These are phyloP conservation scores for Artemia sp. DNA, from an alignment of 2,888 invertebrate species.

Conservation along the genomic window DNA sequence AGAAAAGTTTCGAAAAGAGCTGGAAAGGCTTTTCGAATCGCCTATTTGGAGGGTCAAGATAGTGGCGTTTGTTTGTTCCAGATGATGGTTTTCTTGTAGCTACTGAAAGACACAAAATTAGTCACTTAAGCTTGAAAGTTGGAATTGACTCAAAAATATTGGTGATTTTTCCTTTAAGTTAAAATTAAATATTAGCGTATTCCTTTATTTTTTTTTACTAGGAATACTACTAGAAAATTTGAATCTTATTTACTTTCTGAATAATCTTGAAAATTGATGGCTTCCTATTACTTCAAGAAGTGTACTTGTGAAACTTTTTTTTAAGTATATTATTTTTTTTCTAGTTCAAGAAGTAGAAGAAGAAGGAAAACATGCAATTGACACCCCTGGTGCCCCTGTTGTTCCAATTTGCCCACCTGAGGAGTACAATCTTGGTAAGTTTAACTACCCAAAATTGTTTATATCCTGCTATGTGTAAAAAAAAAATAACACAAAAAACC, in stretches of 20 bases:
- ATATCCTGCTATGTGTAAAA: background rate
- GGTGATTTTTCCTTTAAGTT: background rate
- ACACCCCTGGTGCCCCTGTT: slow-evolving; percentile 81
- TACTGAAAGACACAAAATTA: too few species aligned
- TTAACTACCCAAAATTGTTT: background rate
- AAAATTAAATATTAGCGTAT: background rate
- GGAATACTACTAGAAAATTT: slow-evolving; percentile 8
- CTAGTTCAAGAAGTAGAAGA: slow-evolving; percentile 83
- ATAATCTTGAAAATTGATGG: too few species aligned
- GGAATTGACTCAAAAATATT: background rate
- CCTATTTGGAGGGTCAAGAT: too few species aligned
- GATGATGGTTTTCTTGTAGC: too few species aligned
- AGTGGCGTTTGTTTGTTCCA: too few species aligned
- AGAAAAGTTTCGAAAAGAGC: too few species aligned
- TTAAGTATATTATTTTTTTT: slow-evolving; percentile 25
- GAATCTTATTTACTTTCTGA: too few species aligned
- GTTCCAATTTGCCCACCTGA: slow-evolving; percentile 77
- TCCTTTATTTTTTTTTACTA: background rate
- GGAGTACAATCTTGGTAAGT: slow-evolving; percentile 69
- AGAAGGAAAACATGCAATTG: slow-evolving; percentile 89
- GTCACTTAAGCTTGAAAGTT: too few species aligned
- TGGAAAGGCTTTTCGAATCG: too few species aligned
- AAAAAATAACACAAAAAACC: background rate
- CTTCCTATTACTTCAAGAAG: too few species aligned
- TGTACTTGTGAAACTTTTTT: too few species aligned